Evolutionary conservation across 2,113 vertebrate species (phyloP).

Genomic region (Epinephelus cyanopodus): DNA sequence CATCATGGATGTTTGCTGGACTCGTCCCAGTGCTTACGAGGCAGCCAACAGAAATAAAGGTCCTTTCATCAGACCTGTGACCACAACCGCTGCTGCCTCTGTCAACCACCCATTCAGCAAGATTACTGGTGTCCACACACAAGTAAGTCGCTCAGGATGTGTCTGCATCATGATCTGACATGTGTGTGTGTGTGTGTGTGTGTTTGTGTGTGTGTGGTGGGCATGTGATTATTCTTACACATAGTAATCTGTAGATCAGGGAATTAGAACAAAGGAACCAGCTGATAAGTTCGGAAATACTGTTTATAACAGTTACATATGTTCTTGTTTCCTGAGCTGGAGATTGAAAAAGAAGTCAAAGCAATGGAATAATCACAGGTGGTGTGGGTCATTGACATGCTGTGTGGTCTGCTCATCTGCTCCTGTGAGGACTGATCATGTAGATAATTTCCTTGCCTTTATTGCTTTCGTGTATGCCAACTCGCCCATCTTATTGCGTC

Average conservation of each 20-base stretch:
- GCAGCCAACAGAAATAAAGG: constrained; percentile 91
- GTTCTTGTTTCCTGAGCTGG: not conserved
- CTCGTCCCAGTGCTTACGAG: constrained; percentile 89
- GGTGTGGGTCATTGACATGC: constrained; percentile 17
- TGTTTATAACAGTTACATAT: too few relatives aligned
- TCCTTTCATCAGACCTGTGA: constrained; percentile 90
- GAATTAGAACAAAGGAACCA: not conserved
- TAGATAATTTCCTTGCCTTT: constrained; percentile 62
- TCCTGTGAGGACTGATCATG: constrained; percentile 39
- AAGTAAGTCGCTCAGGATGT: constrained; percentile 84
- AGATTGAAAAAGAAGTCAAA: not conserved
- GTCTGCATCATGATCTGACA: not conserved
- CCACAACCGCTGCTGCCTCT: constrained; percentile 81
- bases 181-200: too few relatives aligned
- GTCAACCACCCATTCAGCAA: constrained; percentile 92
- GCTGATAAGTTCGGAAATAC: not conserved
- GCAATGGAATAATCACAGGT: constrained; percentile 35
- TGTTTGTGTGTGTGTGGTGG: not conserved
- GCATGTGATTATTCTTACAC: not conserved
- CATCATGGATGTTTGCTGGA: constrained; percentile 97
- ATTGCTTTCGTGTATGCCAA: constrained; percentile 62
- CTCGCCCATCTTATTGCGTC: constrained; percentile 72
- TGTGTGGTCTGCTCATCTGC: constrained; percentile 43
- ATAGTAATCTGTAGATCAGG: not conserved
- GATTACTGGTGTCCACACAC: constrained; percentile 90